These are phyloP conservation scores for Meganola albula DNA, from an alignment of 2,888 invertebrate species.

Conservation along the genomic window DNA sequence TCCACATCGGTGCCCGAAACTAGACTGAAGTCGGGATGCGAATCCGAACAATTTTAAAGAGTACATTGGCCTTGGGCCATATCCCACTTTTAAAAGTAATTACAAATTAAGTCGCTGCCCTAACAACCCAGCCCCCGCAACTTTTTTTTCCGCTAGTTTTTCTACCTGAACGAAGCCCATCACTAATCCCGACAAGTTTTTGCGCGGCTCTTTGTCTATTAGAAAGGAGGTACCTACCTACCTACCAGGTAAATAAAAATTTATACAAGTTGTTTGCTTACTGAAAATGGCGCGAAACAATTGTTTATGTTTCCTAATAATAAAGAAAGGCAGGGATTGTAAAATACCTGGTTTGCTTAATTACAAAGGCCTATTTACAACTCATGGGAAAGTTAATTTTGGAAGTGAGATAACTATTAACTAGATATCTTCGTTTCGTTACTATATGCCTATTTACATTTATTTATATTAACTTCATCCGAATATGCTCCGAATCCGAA, in stretches of 20 bases:
- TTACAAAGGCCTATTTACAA: too few relatives aligned
- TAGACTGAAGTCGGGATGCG: slow-evolving; percentile 70
- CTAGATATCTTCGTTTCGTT: too few relatives aligned
- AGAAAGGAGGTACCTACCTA: too few relatives aligned
- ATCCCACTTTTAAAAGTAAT: slow-evolving; percentile 52
- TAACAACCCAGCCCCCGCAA: slow-evolving; percentile 32
- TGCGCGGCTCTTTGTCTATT: too few relatives aligned
- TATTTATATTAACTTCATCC: too few relatives aligned
- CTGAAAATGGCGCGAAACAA: slow-evolving; percentile 64
- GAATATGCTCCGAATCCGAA: too few relatives aligned
- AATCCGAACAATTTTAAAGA: slow-evolving; percentile 65
- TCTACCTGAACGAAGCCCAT: slow-evolving; percentile 24
- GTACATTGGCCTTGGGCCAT: slow-evolving; percentile 62
- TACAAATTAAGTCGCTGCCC: slow-evolving; percentile 54
- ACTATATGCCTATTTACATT: too few relatives aligned
- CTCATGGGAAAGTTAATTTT: too few relatives aligned
- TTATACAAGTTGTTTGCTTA: slow-evolving; percentile 61
- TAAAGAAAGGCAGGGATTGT: slow-evolving; percentile 44
- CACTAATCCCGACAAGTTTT: slow-evolving; percentile 40
- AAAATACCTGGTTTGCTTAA: too few relatives aligned
- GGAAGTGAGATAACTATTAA: too few relatives aligned
- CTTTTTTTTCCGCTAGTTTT: slow-evolving; percentile 28
- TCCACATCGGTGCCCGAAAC: slow-evolving; percentile 59
- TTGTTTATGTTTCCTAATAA: slow-evolving; percentile 72
- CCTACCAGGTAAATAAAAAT: slow-evolving; percentile 44